Base-by-base conservation (phyloP, 30 jellyfish, hydroid and myxozoan species). In the Aurelia sp. region DNA sequence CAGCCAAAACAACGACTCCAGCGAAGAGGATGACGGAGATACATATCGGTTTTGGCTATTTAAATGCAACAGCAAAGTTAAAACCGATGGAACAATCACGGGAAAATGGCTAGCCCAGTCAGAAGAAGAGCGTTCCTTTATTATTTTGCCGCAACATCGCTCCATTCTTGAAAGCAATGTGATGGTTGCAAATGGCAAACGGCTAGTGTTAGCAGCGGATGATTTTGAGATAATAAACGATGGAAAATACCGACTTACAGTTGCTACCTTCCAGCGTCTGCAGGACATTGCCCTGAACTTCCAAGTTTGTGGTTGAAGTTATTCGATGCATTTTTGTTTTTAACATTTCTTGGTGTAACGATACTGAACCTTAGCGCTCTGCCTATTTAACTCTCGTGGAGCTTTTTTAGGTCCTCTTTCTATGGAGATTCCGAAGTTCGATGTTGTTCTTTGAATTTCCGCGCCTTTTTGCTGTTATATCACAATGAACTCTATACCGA, bases 61-160 rank as follows among this genome's bases (percentile, higher is more conserved):
- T 16, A n/a, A n/a, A 22, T 74, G 86, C 86, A 74, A 74, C 60
- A 35, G 74, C 55, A 55, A 59, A 20, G 55, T 52, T 4, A 50
- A 35, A 53, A 74, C 74, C 11, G 78, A 74, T 51, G 86, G 74
- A 52, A 74, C 86, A 48, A 21, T 74, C 55, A 21, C 30, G 20
- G 86, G 86, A 74, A 74, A 55, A 74, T 74, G 78, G 86, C 76
- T 74, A 11, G 59, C 76, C 75, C 86, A 74, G 59, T n/a, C 86
- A 50, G 86, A 50, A 55, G 75, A 57, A n/a, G 75, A 74, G 58
- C 19, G 68, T 23, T 23, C 58, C 4, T 40, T 67, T 12, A 40
- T 67, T 17, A 67, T 40, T 10, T 40, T 67, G 78, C 52, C 58
- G 11, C 86, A 48, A 62, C 75, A 21, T 74, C 55, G 86, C 55